Percentiles rank a stretch among this genome's conserved stretches.
phyloP scores from a whole-genome alignment of 2,797 vertebrate species.

The Babyrousa celebensis region DNA sequence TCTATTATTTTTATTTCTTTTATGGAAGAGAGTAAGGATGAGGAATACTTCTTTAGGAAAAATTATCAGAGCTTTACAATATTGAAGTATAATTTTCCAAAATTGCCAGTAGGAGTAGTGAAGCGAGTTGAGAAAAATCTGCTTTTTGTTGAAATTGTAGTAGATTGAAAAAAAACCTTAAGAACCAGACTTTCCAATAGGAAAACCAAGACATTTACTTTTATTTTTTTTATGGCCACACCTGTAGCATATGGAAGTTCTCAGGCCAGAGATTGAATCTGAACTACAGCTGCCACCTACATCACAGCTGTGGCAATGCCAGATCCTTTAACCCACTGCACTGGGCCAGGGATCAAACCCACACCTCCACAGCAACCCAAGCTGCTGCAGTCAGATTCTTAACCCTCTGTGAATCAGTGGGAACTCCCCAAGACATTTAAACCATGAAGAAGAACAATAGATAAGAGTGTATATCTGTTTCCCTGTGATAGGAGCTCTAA shows the following conservation, averaged over 20 bases:
- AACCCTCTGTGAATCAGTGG: no score
- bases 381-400: no score
- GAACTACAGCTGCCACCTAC: no score
- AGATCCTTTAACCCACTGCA: no score
- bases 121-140: conserved; percentile 34
- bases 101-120: neutral
- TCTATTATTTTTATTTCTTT: conserved; percentile 41
- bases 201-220: conserved; percentile 39
- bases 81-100: conserved; percentile 46
- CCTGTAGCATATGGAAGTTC: no score
- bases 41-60: conserved; percentile 41
- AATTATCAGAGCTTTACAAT: conserved; percentile 2
- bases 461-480: neutral
- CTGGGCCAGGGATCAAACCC: no score
- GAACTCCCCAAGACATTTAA: neutral
- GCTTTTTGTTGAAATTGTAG: conserved; percentile 59
- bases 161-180: conserved; percentile 55
- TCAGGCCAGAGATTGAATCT: no score
- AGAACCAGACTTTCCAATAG: conserved; percentile 42
- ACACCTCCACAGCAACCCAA: no score
- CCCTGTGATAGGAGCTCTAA: neutral
- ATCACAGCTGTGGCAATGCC: no score
- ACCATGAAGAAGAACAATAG: neutral
- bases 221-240: no score
- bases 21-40: neutral